Evolutionary conservation across 2,113 vertebrate species (phyloP).

Genomic region (Muntiacus reevesi): DNA sequence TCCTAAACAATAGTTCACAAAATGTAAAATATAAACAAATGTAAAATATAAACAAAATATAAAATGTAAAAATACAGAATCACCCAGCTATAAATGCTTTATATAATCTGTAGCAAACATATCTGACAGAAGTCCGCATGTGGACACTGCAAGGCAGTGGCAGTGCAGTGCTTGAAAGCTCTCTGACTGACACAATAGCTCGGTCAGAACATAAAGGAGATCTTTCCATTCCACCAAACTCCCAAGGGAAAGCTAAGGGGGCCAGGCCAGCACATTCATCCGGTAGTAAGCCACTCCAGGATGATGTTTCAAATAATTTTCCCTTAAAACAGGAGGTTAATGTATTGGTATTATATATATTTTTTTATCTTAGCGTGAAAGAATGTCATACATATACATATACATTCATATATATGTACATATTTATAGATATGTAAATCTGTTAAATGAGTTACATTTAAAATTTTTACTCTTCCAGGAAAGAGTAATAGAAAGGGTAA

Average conservation of each 20-base stretch:
- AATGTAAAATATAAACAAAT: slow-evolving; percentile 6
- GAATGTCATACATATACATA: not conserved
- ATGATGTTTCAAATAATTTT: not conserved
- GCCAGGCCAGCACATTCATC: not conserved
- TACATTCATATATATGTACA: not conserved
- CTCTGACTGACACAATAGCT: not conserved
- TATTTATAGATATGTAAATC: not conserved
- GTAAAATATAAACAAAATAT: not conserved
- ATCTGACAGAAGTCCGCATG: not conserved
- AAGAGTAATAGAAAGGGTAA: not conserved
- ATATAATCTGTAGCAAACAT: not conserved
- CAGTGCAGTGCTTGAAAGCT: not conserved
- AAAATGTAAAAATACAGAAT: too few relatives aligned
- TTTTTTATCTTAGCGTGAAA: not conserved
- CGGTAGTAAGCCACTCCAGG: not conserved
- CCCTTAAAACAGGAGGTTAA: not conserved
- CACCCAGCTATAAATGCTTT: not conserved
- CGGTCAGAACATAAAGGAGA: not conserved
- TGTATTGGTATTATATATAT: not conserved
- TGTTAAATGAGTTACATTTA: not conserved
- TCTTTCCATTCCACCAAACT: not conserved
- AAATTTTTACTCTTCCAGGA: not conserved
- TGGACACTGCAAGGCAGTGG: not conserved
- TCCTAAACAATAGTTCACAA: slow-evolving; percentile 9
- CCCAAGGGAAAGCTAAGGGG: not conserved